A percentile compares a stretch with the other conserved stretches of the same genome.
Conservation (phyloP, 2,797 vertebrate species). For the Thamnophis elegans region DNA sequence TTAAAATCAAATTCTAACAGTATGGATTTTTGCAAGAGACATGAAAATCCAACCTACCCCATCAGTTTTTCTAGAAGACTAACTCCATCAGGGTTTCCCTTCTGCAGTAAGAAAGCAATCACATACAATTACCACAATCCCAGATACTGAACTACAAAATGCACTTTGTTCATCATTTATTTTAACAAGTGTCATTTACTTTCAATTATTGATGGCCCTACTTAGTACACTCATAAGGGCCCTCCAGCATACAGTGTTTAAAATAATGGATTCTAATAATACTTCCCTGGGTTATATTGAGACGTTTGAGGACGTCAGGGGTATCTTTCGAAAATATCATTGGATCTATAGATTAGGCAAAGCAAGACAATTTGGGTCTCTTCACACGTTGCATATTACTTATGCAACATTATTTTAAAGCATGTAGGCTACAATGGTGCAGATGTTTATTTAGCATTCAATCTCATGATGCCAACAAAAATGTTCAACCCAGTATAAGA, state of each 20-base stretch:
- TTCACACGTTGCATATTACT: neutral
- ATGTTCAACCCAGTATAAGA: neutral
- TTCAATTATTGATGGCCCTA: slow-evolving; percentile 68
- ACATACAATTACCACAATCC: slow-evolving; percentile 63
- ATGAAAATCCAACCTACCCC: neutral
- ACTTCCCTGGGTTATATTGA: slow-evolving; percentile 50
- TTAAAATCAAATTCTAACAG: neutral
- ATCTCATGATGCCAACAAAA: neutral
- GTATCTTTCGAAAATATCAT: slow-evolving; percentile 49
- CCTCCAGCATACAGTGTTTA: slow-evolving; percentile 56
- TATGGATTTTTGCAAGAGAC: neutral
- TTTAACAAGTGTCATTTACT: slow-evolving; percentile 69
- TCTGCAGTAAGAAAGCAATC: slow-evolving; percentile 45
- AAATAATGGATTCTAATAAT: slow-evolving; percentile 59
- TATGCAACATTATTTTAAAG: neutral
- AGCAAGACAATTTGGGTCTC: slow-evolving; percentile 28
- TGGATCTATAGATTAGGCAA: slow-evolving; percentile 43
- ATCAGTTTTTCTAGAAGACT: neutral
- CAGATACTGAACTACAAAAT: slow-evolving; percentile 59
- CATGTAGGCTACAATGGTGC: neutral
- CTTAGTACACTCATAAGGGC: slow-evolving; percentile 58
- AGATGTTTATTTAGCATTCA: neutral
- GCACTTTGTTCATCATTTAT: slow-evolving; percentile 63
- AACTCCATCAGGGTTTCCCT: neutral
- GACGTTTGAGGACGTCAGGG: slow-evolving; percentile 27